Evolutionary conservation across 2,797 vertebrate species (phyloP).

Genomic region (Phoebastria nigripes): DNA sequence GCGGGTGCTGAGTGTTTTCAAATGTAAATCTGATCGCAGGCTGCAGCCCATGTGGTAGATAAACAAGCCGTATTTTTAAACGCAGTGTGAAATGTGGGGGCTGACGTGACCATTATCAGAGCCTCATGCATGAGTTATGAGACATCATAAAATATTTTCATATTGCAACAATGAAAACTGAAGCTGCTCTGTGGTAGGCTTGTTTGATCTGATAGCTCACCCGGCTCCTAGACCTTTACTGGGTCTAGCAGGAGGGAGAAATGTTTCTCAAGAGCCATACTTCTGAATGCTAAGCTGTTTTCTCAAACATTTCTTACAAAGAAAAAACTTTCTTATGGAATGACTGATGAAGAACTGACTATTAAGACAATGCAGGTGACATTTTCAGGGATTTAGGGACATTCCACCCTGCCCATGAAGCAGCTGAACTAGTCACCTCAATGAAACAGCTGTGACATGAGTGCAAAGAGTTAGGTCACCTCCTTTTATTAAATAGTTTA

Average conservation of each 20-base stretch:
- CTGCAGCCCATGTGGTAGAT: background rate
- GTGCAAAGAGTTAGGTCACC: background rate
- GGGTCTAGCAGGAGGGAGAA: background rate
- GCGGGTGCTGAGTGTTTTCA: background rate
- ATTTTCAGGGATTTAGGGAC: background rate
- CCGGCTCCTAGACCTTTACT: background rate
- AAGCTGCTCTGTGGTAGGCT: slow-evolving; percentile 27
- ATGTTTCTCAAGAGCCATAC: background rate
- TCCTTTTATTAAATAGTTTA: background rate
- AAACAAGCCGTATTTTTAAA: slow-evolving; percentile 33
- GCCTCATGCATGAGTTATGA: slow-evolving; percentile 14
- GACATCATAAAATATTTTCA: slow-evolving; percentile 20
- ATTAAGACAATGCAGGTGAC: background rate
- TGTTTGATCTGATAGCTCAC: slow-evolving; percentile 29
- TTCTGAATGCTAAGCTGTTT: background rate
- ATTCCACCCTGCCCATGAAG: background rate
- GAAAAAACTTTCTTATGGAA: background rate
- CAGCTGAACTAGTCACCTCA: background rate
- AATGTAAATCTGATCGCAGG: background rate
- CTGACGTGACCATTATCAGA: slow-evolving; percentile 11
- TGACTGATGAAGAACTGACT: background rate
- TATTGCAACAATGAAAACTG: slow-evolving; percentile 11
- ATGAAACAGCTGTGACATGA: background rate
- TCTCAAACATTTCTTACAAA: background rate
- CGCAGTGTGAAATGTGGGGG: slow-evolving; percentile 8